Percentiles rank a stretch among this genome's conserved stretches.
Conservation (phyloP, 2,113 vertebrate genomes). For the Myrmecophaga tridactyla region DNA sequence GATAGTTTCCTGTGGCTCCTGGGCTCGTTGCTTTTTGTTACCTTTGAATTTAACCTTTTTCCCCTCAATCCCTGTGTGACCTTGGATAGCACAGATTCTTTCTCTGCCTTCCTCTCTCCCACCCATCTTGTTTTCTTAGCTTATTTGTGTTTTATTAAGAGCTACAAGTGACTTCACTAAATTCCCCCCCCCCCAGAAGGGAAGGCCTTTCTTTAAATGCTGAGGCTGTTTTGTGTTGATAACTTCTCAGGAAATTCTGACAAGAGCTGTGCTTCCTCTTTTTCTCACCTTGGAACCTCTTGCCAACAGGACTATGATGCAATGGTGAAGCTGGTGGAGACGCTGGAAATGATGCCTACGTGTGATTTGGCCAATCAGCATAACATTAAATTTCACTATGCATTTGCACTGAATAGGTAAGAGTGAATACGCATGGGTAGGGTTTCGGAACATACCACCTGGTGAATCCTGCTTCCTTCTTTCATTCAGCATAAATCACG, state of each 20-base stretch:
- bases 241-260: neutral
- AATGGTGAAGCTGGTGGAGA: slow-evolving; percentile 97
- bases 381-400: slow-evolving; percentile 97
- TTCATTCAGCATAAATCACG: neutral
- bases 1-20: neutral
- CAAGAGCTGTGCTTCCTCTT: neutral
- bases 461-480: neutral
- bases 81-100: neutral
- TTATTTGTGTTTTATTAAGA: neutral
- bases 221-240: neutral
- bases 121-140: neutral
- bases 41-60: neutral
- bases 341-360: slow-evolving; percentile 93
- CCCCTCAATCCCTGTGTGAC: neutral
- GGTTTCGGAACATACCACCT: neutral
- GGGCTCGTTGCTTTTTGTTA: neutral
- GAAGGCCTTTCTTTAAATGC: slow-evolving; percentile 17
- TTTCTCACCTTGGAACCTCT: slow-evolving; percentile 40
- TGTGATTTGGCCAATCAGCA: slow-evolving; percentile 94
- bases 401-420: slow-evolving; percentile 97
- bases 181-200: neutral
- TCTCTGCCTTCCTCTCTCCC: neutral
- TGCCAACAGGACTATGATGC: slow-evolving; percentile 92
- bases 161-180: slow-evolving; percentile 6
- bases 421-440: neutral